These are phyloP conservation scores for Lasioglossum vierecki DNA, from an alignment of 2,888 invertebrate species.

Conservation along the genomic window DNA sequence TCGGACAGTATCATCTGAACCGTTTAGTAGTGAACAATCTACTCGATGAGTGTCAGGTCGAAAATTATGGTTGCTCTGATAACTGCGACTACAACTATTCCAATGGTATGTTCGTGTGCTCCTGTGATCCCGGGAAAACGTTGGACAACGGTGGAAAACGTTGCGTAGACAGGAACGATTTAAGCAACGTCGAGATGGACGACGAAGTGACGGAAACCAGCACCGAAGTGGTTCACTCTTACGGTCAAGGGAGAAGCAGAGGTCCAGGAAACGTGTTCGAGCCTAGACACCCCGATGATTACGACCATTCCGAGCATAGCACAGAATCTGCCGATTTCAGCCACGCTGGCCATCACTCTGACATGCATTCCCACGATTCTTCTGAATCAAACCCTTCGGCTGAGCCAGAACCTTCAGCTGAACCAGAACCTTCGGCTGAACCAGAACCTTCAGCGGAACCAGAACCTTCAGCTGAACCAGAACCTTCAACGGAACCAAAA, in stretches of 20 bases:
- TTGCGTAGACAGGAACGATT: constrained; percentile 81
- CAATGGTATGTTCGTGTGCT: constrained; percentile 87
- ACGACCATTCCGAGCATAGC: constrained; percentile 64
- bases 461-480: constrained; percentile 5
- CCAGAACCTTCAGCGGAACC: constrained; percentile 12
- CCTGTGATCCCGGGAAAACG: constrained; percentile 86
- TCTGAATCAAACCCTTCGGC: neutral
- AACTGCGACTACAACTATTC: constrained; percentile 88
- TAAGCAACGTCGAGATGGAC: constrained; percentile 75
- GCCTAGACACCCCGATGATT: constrained; percentile 57
- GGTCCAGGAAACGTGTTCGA: constrained; percentile 70
- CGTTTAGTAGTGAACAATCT: constrained; percentile 79
- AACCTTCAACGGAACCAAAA: constrained; percentile 30
- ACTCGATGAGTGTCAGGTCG: constrained; percentile 88
- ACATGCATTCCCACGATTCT: neutral
- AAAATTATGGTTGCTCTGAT: constrained; percentile 88
- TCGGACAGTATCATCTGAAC: constrained; percentile 78
- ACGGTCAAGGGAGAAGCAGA: constrained; percentile 78
- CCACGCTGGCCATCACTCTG: constrained; percentile 33
- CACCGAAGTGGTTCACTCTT: constrained; percentile 68
- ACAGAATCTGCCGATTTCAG: constrained; percentile 22
- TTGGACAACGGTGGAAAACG: constrained; percentile 84
- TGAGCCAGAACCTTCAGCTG: neutral
- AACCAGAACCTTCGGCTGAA: constrained; percentile 4
- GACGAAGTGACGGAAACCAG: constrained; percentile 63